Evolutionary conservation across 1,140 invertebrate species (phyloP).

Genomic region (Trinorchestia longiramus): DNA sequence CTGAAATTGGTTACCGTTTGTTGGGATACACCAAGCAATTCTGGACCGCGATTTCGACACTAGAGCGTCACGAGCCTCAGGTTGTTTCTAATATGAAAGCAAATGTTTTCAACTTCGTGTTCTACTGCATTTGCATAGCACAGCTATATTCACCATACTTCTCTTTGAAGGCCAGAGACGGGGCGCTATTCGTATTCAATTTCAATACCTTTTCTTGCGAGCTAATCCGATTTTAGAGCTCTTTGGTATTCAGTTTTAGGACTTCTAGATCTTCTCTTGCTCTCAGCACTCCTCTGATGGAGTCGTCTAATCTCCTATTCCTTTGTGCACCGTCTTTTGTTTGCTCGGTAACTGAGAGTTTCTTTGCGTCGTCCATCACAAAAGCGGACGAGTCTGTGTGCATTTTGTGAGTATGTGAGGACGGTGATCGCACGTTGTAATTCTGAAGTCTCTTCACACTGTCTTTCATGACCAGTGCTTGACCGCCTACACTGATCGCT

Average conservation of each 20-base stretch:
- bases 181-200: background rate
- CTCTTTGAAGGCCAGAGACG: background rate
- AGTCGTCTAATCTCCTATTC: conserved; percentile 2
- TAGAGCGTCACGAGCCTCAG: background rate
- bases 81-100: background rate
- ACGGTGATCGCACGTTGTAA: background rate
- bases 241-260: background rate
- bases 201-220: background rate
- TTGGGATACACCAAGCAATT: background rate
- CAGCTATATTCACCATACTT: background rate
- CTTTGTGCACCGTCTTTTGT: conserved; percentile 13
- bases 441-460: no score
- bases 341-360: background rate
- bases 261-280: background rate
- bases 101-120: background rate
- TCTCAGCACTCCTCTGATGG: background rate
- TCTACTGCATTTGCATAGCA: background rate
- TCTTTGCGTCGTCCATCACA: background rate
- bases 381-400: background rate
- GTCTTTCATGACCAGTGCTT: no score
- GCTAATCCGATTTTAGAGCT: background rate
- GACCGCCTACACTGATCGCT: no score
- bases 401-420: background rate
- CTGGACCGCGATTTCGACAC: background rate
- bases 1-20: background rate